Evolutionary conservation across 2,888 invertebrate species (phyloP).

Genomic region (Thereva unica): DNA sequence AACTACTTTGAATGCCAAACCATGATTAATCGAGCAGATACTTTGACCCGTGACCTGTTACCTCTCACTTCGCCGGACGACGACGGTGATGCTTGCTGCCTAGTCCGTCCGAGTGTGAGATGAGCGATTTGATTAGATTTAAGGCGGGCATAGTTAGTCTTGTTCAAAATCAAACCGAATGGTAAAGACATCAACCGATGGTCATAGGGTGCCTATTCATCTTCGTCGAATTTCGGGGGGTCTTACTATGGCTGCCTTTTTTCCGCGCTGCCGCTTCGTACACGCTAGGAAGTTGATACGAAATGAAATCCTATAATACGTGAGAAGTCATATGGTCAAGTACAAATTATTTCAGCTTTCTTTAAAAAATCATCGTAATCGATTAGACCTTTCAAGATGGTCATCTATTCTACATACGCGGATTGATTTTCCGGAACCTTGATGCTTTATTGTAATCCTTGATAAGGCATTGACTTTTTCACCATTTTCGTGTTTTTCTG

Average conservation of each 20-base stretch:
- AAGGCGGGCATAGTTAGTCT: slow-evolving; percentile 24
- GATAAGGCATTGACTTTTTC: too few relatives aligned
- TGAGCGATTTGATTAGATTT: slow-evolving; percentile 21
- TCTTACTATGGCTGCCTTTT: background rate
- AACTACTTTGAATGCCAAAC: slow-evolving; percentile 34
- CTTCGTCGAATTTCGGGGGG: slow-evolving; percentile 22
- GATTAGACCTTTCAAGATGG: too few relatives aligned
- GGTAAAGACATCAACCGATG: slow-evolving; percentile 25
- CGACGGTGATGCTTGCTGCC: too few relatives aligned
- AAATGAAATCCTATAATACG: slow-evolving; percentile 15
- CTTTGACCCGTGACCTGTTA: slow-evolving; percentile 33
- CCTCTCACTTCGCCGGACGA: slow-evolving; percentile 12
- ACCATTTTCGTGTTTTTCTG: too few relatives aligned
- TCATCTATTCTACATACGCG: too few relatives aligned
- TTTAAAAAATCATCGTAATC: too few relatives aligned
- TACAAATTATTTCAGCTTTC: slow-evolving; percentile 6
- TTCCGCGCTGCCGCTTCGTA: slow-evolving; percentile 7
- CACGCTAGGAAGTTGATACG: slow-evolving; percentile 10
- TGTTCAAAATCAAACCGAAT: slow-evolving; percentile 23
- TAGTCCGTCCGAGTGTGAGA: background rate
- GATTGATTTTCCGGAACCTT: too few relatives aligned
- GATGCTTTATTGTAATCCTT: too few relatives aligned
- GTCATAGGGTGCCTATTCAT: slow-evolving; percentile 23
- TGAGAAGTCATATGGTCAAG: slow-evolving; percentile 23
- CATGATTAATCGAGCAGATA: slow-evolving; percentile 30